These are phyloP conservation scores for Phalacrocorax pelagicus DNA, from an alignment of 2,113 vertebrate genomes.

Conservation along the genomic window DNA sequence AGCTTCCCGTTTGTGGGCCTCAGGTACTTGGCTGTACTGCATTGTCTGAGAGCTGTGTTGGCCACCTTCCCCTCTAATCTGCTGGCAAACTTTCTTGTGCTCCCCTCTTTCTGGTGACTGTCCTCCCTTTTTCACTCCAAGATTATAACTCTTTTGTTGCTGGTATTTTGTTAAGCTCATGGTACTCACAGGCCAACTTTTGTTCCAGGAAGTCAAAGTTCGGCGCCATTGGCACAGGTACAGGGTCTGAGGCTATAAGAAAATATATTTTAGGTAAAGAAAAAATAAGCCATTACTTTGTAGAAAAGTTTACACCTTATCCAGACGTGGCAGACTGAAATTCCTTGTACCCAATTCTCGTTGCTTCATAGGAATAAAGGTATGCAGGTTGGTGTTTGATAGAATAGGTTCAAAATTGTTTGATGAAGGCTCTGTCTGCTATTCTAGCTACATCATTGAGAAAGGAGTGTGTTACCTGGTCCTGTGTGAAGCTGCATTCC, in stretches of 20 bases:
- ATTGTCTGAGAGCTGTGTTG: background rate
- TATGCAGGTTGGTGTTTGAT: background rate
- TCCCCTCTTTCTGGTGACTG: background rate
- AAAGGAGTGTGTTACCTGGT: conserved; percentile 95
- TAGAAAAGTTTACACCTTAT: background rate
- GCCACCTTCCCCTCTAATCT: background rate
- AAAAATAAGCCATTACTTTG: background rate
- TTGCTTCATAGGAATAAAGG: background rate
- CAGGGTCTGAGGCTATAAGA: background rate
- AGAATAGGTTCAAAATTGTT: background rate
- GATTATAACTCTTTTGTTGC: background rate
- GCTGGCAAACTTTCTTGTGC: background rate
- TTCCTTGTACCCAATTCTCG: background rate
- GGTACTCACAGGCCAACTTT: background rate
- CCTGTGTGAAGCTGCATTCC: conserved; percentile 91
- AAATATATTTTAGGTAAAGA: background rate
- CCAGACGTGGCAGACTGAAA: background rate
- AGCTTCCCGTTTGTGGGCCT: background rate
- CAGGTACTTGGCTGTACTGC: background rate
- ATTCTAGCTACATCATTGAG: conserved; percentile 90
- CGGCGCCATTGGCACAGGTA: background rate
- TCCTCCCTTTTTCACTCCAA: background rate
- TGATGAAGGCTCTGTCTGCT: background rate
- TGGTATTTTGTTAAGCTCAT: background rate
- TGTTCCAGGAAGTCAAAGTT: background rate